Evolutionary conservation across 2,888 invertebrate species (phyloP), one percentile per base, ranked within the genome.

Genomic region (Boloria euphrosyne): DNA sequence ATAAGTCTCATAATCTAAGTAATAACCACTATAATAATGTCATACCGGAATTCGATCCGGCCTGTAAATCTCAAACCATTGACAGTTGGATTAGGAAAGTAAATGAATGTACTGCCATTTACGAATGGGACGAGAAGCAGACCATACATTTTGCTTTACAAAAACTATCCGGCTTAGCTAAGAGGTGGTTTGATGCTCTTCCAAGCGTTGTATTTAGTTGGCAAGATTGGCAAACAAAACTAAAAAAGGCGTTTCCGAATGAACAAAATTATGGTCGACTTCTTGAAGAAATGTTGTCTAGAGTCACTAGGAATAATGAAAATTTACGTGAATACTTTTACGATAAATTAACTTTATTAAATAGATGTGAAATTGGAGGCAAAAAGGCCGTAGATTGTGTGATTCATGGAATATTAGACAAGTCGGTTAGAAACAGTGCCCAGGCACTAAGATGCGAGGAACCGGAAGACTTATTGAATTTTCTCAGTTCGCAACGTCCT

Each of bases 351-450:
- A 17, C 58, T 0, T 50, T 73, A 2, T n/a, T 74, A 4, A 71
- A 70, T 43, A 62, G 68, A n/a, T 75, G 72, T 52, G 69, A 71
- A 16, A 75, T 73, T n/a, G 53, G 10, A 4, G 69, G 71, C 2
- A 63, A 60, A 22, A 66, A 72, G 31, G 76, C 74, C 1, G 75
- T 76, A 6, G 74, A 75, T 46, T 76, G 76, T 57, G 49, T 75
- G 6, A 57, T 75, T 14, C 62, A 74, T 22, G 75, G 74, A 6
- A 68, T 72, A 38, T 2, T 10, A 6, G 72, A 76, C 55, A 65
- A 44, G 7, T 64, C 71, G 10, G 62, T 74, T 16, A 54, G 68
- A 14, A 71, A 52, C 16, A 60, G 71, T 22, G 73, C 72, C 3
- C 71, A 73, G 47, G 67, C 72, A 10, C 38, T 72, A 14, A 68